Percentiles rank a stretch among this genome's conserved stretches.
phyloP scores from a whole-genome alignment of 2,113 vertebrate species.

The Mixornis gularis region DNA sequence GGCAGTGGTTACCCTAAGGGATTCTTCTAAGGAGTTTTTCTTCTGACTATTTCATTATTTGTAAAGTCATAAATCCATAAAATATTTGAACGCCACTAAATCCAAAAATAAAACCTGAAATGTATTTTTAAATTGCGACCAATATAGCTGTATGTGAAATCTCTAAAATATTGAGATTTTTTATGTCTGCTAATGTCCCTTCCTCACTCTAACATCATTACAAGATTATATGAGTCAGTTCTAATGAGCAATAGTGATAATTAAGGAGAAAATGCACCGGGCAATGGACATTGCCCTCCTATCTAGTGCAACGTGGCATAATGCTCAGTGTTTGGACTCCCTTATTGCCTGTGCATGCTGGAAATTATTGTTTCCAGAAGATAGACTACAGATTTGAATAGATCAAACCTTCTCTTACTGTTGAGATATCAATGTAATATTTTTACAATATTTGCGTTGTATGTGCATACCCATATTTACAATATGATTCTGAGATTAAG shows the following conservation, averaged over 20 bases:
- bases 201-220: not conserved
- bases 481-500: not conserved
- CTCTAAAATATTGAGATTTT: not conserved
- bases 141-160: not conserved
- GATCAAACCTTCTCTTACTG: not conserved
- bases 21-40: not conserved
- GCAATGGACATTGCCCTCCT: not conserved
- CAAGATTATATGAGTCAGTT: not conserved
- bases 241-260: not conserved
- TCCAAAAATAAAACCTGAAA: not conserved
- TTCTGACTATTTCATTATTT: not conserved
- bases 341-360: not conserved
- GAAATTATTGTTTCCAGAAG: not conserved
- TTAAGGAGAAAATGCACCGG: not conserved
- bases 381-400: not conserved
- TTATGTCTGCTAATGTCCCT: not conserved
- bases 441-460: not conserved
- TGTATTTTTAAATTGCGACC: not conserved
- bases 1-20: not conserved
- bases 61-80: not conserved
- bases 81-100: not conserved
- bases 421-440: not conserved
- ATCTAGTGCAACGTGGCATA: not conserved
- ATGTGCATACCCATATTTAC: not conserved
- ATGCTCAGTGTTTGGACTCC: not conserved